Percentiles rank a stretch among this genome's conserved stretches.
These are phyloP conservation scores for Dioctria linearis DNA, from an alignment of 2,888 invertebrate species.

Conservation along the genomic window DNA sequence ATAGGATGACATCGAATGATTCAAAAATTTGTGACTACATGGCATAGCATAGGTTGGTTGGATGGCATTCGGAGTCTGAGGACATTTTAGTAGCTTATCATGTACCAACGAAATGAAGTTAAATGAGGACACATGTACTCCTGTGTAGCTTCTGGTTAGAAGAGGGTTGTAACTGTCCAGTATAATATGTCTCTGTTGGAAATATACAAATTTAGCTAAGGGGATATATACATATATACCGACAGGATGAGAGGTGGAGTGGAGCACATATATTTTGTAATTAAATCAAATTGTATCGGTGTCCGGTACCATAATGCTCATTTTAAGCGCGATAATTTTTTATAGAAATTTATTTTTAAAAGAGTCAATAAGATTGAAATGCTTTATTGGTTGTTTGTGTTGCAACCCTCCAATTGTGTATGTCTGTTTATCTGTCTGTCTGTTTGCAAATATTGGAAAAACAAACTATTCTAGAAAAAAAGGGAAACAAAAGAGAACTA, in stretches of 20 bases:
- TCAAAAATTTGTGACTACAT: conserved; percentile 45
- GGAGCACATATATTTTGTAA: conserved; percentile 8
- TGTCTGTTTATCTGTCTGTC: no score
- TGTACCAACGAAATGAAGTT: conserved; percentile 55
- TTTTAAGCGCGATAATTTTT: no score
- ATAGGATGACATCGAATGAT: conserved; percentile 35
- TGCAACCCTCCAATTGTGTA: no score
- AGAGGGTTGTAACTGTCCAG: conserved; percentile 44
- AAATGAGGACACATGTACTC: conserved; percentile 57
- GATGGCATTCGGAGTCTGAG: conserved; percentile 35
- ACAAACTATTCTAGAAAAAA: no score
- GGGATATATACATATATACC: no score
- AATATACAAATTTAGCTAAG: conserved; percentile 16
- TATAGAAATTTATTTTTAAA: no score
- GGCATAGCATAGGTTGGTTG: background rate
- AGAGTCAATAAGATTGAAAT: no score
- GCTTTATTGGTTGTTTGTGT: no score
- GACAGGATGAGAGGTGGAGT: background rate
- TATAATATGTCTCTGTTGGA: conserved; percentile 13
- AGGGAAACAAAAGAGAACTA: no score
- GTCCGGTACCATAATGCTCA: no score
- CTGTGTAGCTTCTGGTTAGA: conserved; percentile 40
- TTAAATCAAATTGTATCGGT: conserved; percentile 36
- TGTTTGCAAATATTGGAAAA: no score
- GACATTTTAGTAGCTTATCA: conserved; percentile 52